These are phyloP conservation scores for Pogonocichla stellata DNA, from an alignment of 2,113 vertebrate species.

Conservation along the genomic window DNA sequence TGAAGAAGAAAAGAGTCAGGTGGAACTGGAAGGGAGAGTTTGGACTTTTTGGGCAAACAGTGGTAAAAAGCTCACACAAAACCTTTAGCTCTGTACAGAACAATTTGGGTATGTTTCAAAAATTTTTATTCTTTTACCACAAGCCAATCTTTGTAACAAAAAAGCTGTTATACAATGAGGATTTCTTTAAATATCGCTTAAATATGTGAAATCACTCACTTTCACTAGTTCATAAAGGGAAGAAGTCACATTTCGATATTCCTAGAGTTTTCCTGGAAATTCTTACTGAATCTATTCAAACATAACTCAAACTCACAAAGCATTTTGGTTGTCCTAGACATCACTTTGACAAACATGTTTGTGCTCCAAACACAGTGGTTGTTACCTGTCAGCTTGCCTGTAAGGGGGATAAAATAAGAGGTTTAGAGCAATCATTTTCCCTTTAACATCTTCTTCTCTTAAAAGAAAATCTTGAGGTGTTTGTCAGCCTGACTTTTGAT, in stretches of 20 bases:
- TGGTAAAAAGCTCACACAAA: background rate
- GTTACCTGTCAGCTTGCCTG: background rate
- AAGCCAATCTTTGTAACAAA: background rate
- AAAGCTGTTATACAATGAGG: background rate
- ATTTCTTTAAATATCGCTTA: background rate
- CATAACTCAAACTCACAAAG: background rate
- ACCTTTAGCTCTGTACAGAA: background rate
- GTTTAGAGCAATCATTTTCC: background rate
- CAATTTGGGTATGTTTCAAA: background rate
- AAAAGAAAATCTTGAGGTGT: background rate
- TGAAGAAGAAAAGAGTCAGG: background rate
- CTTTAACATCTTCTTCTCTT: background rate
- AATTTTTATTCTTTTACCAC: background rate
- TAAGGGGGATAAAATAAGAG: background rate
- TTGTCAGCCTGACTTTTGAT: background rate
- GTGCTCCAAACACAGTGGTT: fast-evolving
- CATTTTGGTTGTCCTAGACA: background rate
- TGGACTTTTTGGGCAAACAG: background rate
- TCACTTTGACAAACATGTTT: background rate
- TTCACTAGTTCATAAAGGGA: background rate
- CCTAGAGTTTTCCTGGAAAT: background rate
- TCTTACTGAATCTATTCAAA: background rate
- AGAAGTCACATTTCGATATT: background rate
- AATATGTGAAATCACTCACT: background rate
- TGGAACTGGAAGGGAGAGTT: background rate